Evolutionary conservation across 2,888 invertebrate genomes (phyloP).

Genomic region (Pyrocoelia pectoralis): DNA sequence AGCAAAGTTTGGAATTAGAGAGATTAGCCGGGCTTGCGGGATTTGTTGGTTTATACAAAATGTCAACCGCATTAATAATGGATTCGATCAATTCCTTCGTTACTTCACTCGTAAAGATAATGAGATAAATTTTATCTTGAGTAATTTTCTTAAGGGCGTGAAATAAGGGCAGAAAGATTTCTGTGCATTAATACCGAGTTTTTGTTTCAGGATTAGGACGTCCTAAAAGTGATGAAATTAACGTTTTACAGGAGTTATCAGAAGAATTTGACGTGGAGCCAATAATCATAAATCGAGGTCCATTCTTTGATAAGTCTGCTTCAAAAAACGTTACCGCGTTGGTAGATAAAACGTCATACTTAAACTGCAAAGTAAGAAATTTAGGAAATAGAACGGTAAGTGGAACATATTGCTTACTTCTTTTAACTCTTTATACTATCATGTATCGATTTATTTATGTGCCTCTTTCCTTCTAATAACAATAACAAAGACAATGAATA

Average conservation of each 20-base stretch:
- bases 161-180: neutral
- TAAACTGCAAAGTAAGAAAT: conserved; percentile 79
- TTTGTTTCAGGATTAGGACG: conserved; percentile 40
- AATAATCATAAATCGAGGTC: conserved; percentile 65
- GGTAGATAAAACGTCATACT: conserved; percentile 78
- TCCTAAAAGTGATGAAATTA: conserved; percentile 35
- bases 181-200: neutral
- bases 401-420: too few relatives aligned
- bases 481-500: conserved; percentile 21
- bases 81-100: neutral
- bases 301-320: conserved; percentile 74
- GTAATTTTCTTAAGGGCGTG: neutral
- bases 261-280: conserved; percentile 60
- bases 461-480: conserved; percentile 18
- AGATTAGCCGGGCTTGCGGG: neutral
- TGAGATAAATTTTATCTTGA: neutral
- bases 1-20: neutral
- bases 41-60: neutral
- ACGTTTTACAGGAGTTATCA: conserved; percentile 53
- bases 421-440: too few relatives aligned
- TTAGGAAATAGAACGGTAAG: conserved; percentile 80
- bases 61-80: neutral
- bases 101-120: neutral
- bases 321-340: conserved; percentile 80
- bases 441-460: conserved; percentile 19